phyloP scores from a whole-genome alignment of 2,797 vertebrate species.

The Pantherophis alleghaniensis region DNA sequence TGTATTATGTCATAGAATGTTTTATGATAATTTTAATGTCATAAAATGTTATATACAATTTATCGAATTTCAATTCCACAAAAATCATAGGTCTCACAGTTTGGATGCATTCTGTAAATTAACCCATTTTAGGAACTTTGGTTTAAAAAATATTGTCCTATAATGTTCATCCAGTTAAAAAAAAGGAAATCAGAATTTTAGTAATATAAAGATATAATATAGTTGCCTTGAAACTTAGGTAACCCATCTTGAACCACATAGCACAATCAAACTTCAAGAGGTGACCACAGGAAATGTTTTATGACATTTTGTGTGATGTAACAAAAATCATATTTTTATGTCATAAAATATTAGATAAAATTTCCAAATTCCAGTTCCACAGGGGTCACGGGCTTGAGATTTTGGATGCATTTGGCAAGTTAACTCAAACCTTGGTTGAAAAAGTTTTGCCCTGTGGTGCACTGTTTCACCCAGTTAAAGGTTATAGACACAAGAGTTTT shows the following conservation, averaged over 20 bases:
- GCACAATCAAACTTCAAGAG: background rate
- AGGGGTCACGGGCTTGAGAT: background rate
- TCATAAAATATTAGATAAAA: background rate
- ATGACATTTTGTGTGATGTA: background rate
- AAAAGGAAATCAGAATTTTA: background rate
- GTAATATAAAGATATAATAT: background rate
- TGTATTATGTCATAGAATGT: background rate
- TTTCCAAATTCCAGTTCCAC: background rate
- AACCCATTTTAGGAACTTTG: too few relatives aligned
- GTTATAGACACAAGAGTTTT: background rate
- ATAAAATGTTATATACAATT: background rate
- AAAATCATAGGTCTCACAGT: background rate
- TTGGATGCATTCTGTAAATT: too few relatives aligned
- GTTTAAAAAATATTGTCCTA: too few relatives aligned
- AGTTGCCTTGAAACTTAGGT: background rate
- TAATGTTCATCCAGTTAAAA: too few relatives aligned
- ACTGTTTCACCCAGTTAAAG: background rate
- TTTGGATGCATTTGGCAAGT: background rate
- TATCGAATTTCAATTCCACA: background rate
- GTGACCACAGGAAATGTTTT: background rate
- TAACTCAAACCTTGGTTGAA: background rate
- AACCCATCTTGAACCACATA: background rate
- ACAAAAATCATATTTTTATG: background rate
- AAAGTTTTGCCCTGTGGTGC: background rate
- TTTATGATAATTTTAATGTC: background rate